Evolutionary conservation across 1,140 invertebrate genomes (phyloP).

Genomic region (Coenobita brevimanus): DNA sequence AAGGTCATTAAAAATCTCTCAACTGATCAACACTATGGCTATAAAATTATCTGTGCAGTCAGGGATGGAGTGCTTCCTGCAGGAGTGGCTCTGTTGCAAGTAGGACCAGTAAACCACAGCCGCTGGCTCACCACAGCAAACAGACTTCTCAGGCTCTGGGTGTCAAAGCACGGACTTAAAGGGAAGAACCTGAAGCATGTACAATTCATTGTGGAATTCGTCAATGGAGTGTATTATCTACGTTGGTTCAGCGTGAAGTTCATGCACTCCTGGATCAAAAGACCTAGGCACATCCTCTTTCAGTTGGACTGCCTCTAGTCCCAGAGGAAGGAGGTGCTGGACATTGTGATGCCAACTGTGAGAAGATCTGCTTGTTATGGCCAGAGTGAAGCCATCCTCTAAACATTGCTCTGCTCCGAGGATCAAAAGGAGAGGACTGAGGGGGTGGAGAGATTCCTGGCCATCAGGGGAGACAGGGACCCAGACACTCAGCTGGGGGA

Average conservation of each 20-base stretch:
- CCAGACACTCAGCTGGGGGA: background rate
- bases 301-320: slow-evolving; percentile 37
- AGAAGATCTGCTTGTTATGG: slow-evolving; percentile 49
- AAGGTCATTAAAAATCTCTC: slow-evolving; percentile 44
- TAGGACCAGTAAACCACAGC: slow-evolving; percentile 18
- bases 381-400: slow-evolving; percentile 36
- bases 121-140: slow-evolving; percentile 39
- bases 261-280: slow-evolving; percentile 31
- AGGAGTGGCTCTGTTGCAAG: slow-evolving; percentile 32
- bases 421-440: slow-evolving; percentile 34
- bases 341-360: slow-evolving; percentile 23
- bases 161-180: slow-evolving; percentile 39
- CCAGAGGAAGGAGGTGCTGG: slow-evolving; percentile 36
- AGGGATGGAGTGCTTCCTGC: slow-evolving; percentile 34
- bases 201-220: slow-evolving; percentile 28
- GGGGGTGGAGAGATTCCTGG: slow-evolving; percentile 25
- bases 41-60: slow-evolving; percentile 37
- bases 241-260: slow-evolving; percentile 38
- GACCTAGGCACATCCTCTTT: slow-evolving; percentile 36
- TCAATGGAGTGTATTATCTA: slow-evolving; percentile 39
- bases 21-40: slow-evolving; percentile 49
- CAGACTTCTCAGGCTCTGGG: slow-evolving; percentile 42
- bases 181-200: slow-evolving; percentile 25
- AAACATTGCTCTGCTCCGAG: slow-evolving; percentile 40
- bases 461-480: background rate